Base-by-base conservation (phyloP, 2,888 invertebrate genomes). In the Magallana nippona region DNA sequence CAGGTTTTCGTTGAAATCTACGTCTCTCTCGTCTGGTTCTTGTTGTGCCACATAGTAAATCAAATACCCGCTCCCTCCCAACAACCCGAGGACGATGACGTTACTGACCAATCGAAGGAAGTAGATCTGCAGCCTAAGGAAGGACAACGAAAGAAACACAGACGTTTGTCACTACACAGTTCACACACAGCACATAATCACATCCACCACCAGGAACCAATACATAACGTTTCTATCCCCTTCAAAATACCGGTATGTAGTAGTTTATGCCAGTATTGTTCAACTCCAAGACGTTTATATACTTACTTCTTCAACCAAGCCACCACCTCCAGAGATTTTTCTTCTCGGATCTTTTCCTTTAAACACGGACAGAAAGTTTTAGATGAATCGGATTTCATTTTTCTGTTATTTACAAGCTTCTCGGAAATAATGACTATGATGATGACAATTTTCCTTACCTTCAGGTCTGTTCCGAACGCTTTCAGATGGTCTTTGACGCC, bases 41-140 rank as follows among this genome's bases (percentile, higher is more conserved):
- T 71, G 19, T 1, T 71, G 27, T 2, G 71, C 71, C 17, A 92
- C 90, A 13, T 87, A 85, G 82, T 89, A 91, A 78, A 92, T 91
- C n/a, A 91, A 87, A 63, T 87, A 89, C 3, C 90, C 92, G 82
- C 91, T 91, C 1, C 90, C 91, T 15, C 87, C 91, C n/a, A 91
- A 85, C 15, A 91, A 63, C 10, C 81, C 88, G 1, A 91, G 63
- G 1, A 89, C 90, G 1, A 89, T n/a, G 1, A 88, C 81, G 62
- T 89, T 89, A 55, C 88, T 88, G 27, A 89, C 77, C 2, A 88
- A 10, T 55, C 90, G 83, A 3, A 86, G 87, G 2, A 83, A 17
- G 71, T 86, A 88, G 22, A 84, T 58, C 10, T 55, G 17, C 22
- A 85, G 63, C 80, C 89, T 89, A 56, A 11, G 82, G 84, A 15